phyloP scores from a whole-genome alignment of 2,888 invertebrate genomes.

The Sisyra terminalis region DNA sequence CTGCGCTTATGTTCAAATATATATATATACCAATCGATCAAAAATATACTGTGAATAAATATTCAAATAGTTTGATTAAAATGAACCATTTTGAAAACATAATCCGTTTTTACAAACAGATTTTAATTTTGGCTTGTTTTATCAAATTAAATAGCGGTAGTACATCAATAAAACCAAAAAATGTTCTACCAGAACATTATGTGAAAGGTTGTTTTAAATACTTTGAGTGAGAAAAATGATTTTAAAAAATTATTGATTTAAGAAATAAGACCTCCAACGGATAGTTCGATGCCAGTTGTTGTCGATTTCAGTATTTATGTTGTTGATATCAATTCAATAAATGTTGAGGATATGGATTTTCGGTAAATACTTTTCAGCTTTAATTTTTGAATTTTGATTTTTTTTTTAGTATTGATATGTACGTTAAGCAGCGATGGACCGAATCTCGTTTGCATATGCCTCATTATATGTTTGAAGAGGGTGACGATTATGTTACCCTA shows the following conservation, averaged over 20 bases:
- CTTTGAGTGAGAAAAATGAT: slow-evolving; percentile 9
- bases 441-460: slow-evolving; percentile 61
- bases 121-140: no score
- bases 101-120: no score
- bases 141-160: no score
- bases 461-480: slow-evolving; percentile 62
- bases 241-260: slow-evolving; percentile 11
- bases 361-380: slow-evolving; percentile 34
- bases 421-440: slow-evolving; percentile 65
- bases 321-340: slow-evolving; percentile 74
- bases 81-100: no score
- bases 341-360: slow-evolving; percentile 80
- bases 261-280: slow-evolving; percentile 67
- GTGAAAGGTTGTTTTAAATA: slow-evolving; percentile 16
- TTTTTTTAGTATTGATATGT: slow-evolving; percentile 59
- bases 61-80: no score
- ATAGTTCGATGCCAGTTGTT: slow-evolving; percentile 51
- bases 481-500: slow-evolving; percentile 62
- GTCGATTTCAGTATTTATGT: slow-evolving; percentile 71
- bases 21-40: no score
- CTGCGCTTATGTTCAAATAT: no score
- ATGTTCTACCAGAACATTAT: slow-evolving; percentile 53
- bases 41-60: no score
- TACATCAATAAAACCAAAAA: slow-evolving; percentile 28
- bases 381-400: background rate